phyloP scores from a whole-genome alignment of 2,113 vertebrate genomes.

The Rhadina sibilatrix region DNA sequence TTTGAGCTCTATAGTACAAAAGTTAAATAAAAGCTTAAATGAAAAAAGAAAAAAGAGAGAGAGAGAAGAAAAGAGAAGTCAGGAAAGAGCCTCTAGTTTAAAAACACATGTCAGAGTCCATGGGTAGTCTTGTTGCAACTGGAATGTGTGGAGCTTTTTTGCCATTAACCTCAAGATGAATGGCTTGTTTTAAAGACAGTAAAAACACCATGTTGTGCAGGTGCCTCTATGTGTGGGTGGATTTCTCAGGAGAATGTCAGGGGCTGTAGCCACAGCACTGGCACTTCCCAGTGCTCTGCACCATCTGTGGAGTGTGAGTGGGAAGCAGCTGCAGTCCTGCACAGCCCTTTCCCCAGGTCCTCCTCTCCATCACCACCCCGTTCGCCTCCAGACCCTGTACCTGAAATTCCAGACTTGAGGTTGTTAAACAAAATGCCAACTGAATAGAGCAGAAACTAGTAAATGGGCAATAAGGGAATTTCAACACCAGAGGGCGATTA shows the following conservation, averaged over 20 bases:
- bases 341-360: not conserved
- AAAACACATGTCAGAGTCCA: not conserved
- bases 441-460: not conserved
- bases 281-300: accelerated
- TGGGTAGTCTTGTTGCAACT: not conserved
- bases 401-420: not conserved
- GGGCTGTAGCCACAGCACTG: not conserved
- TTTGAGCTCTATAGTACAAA: not conserved
- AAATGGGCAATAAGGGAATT: constrained; percentile 1
- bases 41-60: not conserved
- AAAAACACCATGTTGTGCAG: constrained; percentile 21
- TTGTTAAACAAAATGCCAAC: constrained; percentile 6
- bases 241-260: not conserved
- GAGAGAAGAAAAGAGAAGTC: not conserved
- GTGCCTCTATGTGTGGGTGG: not conserved
- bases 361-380: not conserved
- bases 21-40: not conserved
- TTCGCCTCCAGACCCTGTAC: not conserved
- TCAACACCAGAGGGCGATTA: constrained; percentile 37
- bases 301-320: accelerated
- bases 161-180: not conserved
- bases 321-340: constrained; percentile 1
- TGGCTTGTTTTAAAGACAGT: constrained; percentile 40
- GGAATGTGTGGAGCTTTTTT: not conserved
- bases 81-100: not conserved